phyloP scores from a whole-genome alignment of 2,113 vertebrate genomes.

The Chaenocephalus aceratus region DNA sequence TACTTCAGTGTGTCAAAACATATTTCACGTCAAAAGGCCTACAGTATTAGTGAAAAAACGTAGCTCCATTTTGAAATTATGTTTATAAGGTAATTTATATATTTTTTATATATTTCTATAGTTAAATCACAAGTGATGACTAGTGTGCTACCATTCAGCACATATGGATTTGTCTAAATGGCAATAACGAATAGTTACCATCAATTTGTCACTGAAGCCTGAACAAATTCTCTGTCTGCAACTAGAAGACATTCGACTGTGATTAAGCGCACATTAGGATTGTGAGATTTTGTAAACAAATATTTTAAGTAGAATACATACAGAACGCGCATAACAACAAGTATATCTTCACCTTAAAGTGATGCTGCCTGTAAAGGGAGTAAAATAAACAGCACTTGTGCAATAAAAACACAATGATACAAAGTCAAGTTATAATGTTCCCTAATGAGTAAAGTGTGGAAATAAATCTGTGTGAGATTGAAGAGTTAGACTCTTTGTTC shows the following conservation, averaged over 20 bases:
- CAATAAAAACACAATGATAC: constrained; percentile 6
- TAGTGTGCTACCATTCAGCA: background rate
- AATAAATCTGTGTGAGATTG: constrained; percentile 23
- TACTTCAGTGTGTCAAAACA: background rate
- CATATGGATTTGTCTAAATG: background rate
- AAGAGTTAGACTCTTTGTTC: constrained; percentile 44
- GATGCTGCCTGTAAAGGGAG: background rate
- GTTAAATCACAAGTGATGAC: background rate
- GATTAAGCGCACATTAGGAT: constrained; percentile 48
- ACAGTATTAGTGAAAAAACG: background rate
- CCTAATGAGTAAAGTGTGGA: constrained; percentile 47
- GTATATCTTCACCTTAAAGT: background rate
- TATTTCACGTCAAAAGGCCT: background rate
- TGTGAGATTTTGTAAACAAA: constrained; percentile 53
- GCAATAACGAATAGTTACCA: background rate
- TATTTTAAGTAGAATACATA: constrained; percentile 22
- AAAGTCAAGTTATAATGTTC: constrained; percentile 32
- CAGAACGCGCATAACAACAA: constrained; percentile 20
- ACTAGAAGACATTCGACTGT: constrained; percentile 28
- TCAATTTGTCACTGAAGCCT: constrained; percentile 29
- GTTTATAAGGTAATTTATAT: background rate
- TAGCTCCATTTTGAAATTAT: background rate
- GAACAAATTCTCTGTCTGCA: constrained; percentile 39
- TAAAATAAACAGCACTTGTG: constrained; percentile 1
- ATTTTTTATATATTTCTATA: background rate